A percentile compares a stretch with the other conserved stretches of the same genome.
Evolutionary conservation across 30 jellyfish, hydroid and myxozoan genomes (phyloP).

Genomic region (Aurelia sp.): DNA sequence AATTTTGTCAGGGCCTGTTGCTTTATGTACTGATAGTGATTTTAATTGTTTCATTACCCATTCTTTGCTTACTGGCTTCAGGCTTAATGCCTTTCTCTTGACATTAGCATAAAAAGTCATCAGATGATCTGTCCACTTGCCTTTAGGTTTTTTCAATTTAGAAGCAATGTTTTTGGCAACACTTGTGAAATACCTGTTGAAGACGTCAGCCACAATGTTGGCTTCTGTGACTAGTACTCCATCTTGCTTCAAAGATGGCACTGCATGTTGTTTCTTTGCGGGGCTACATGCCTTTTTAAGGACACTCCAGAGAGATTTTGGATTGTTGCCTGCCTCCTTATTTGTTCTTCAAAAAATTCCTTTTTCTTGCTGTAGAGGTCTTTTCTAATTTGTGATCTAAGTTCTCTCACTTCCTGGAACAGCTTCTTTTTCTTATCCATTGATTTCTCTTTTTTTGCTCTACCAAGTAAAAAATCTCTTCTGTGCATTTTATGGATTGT

Average conservation of each 20-base stretch:
- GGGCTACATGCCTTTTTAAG: conserved; percentile 47
- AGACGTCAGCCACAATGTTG: conserved; percentile 44
- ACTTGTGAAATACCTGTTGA: conserved; percentile 41
- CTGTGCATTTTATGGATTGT: conserved; percentile 36
- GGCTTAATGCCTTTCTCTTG: conserved; percentile 33
- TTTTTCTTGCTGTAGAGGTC: conserved; percentile 51
- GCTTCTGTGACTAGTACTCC: conserved; percentile 55
- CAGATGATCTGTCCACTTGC: conserved; percentile 47
- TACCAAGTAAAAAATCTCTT: conserved; percentile 3
- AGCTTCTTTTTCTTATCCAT: conserved; percentile 20
- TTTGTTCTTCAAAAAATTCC: conserved; percentile 52
- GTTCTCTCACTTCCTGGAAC: conserved; percentile 40
- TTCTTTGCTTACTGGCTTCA: conserved; percentile 33
- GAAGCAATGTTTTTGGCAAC: conserved; percentile 38
- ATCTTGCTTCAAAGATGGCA: conserved; percentile 44
- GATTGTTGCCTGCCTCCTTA: conserved; percentile 44
- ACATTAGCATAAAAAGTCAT: conserved; percentile 29
- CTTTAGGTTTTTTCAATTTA: conserved; percentile 32
- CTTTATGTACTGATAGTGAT: conserved; percentile 34
- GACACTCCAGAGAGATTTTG: conserved; percentile 47
- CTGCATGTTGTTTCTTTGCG: conserved; percentile 46
- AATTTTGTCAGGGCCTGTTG: conserved; percentile 40
- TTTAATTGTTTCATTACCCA: conserved; percentile 36
- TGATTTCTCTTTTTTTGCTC: conserved; percentile 12
- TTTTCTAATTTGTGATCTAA: conserved; percentile 47